Conservation (phyloP, 2,797 vertebrate genomes). For the Scolopax bukidnonensis region DNA sequence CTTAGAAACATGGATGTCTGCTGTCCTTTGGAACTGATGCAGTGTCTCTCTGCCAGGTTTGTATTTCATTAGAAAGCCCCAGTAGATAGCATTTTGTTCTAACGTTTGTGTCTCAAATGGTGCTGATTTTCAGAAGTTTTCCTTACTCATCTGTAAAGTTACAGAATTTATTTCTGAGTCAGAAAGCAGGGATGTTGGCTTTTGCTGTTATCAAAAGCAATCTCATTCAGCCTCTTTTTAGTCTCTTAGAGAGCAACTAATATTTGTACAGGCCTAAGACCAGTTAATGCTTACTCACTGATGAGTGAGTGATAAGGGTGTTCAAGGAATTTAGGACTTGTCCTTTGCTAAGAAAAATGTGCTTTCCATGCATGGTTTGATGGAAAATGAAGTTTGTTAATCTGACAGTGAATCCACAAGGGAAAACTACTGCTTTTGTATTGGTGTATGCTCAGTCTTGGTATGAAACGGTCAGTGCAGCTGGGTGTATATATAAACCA, state of each 20-base stretch:
- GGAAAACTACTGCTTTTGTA: neutral
- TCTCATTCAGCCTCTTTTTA: neutral
- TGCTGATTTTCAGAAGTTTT: neutral
- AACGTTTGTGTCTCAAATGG: neutral
- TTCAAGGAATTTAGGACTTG: constrained; percentile 5
- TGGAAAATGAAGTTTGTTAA: neutral
- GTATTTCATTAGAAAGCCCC: neutral
- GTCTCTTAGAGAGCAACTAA: neutral
- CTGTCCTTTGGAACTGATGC: neutral
- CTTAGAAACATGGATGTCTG: constrained; percentile 31
- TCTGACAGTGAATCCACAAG: neutral
- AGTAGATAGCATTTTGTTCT: neutral
- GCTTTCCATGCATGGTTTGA: neutral
- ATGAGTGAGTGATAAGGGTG: neutral
- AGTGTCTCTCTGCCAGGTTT: neutral
- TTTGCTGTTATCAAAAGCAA: neutral
- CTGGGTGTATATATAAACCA: neutral
- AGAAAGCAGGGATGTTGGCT: neutral
- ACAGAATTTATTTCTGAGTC: neutral
- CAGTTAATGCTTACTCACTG: neutral
- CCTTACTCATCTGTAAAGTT: neutral
- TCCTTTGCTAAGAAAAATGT: neutral
- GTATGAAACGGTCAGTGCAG: neutral
- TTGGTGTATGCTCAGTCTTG: neutral
- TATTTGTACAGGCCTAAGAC: neutral